phyloP scores from a whole-genome alignment of 2,113 vertebrate species.

The Podilymbus podiceps region DNA sequence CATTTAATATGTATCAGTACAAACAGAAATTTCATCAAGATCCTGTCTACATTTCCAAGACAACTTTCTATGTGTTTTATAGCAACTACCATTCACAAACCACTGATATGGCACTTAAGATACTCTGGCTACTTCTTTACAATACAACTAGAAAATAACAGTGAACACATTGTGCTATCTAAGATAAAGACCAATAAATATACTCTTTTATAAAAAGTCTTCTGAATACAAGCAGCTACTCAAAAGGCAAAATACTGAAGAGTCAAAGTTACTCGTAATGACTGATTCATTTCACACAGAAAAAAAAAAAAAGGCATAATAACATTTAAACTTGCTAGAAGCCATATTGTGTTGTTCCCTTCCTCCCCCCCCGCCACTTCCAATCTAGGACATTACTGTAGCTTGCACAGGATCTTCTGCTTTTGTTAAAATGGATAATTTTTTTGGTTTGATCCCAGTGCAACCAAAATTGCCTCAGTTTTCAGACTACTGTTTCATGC shows the following conservation, averaged over 20 bases:
- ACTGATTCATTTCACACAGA: neutral
- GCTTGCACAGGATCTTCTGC: neutral
- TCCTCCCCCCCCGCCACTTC: neutral
- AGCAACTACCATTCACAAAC: neutral
- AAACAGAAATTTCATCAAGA: neutral
- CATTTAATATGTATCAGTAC: neutral
- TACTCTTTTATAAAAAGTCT: neutral
- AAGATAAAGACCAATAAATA: neutral
- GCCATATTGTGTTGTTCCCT: neutral
- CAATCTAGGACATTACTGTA: neutral
- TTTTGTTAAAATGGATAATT: neutral
- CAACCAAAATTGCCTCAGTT: neutral
- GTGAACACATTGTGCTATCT: neutral
- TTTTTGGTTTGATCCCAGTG: neutral
- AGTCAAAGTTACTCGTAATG: neutral
- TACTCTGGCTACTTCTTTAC: neutral
- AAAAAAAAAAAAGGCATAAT: neutral
- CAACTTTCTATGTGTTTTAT: neutral
- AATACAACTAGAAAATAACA: neutral
- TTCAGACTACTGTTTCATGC: neutral
- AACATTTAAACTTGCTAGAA: neutral
- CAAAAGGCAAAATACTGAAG: neutral
- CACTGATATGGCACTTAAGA: neutral
- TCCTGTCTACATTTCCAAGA: neutral
- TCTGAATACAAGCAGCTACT: neutral